Conservation (phyloP, 2,113 vertebrate species). For the Anthoscopus minutus region DNA sequence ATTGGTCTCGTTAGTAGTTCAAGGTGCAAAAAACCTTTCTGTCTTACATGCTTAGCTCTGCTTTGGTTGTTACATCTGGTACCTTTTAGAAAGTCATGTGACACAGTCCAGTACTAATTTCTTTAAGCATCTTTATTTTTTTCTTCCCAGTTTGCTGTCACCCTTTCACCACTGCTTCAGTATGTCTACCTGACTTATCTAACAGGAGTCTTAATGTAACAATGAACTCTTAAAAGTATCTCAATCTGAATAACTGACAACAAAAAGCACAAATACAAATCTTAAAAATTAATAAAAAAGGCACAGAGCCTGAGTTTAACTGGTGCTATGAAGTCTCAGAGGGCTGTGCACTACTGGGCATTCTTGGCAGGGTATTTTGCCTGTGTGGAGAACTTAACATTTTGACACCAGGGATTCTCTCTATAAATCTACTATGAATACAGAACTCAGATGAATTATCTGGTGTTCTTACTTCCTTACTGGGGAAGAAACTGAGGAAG, state of each 20-base stretch:
- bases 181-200: neutral
- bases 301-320: neutral
- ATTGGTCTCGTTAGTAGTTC: neutral
- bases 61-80: neutral
- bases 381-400: neutral
- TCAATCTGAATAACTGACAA: neutral
- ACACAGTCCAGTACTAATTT: neutral
- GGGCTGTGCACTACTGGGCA: accelerated
- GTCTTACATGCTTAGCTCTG: neutral
- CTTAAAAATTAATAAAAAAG: neutral
- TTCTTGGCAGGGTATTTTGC: neutral
- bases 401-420: neutral
- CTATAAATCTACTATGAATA: neutral
- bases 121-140: neutral
- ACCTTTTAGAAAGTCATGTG: neutral
- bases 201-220: neutral
- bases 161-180: neutral
- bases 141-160: neutral
- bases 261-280: neutral
- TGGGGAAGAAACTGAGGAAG: neutral
- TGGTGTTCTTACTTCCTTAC: neutral
- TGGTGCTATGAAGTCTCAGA: neutral
- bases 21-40: neutral
- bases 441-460: neutral
- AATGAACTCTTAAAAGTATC: neutral